Evolutionary conservation across 2,888 invertebrate genomes (phyloP), one percentile per base, ranked within the genome.

Genomic region (Achlya flavicornis): DNA sequence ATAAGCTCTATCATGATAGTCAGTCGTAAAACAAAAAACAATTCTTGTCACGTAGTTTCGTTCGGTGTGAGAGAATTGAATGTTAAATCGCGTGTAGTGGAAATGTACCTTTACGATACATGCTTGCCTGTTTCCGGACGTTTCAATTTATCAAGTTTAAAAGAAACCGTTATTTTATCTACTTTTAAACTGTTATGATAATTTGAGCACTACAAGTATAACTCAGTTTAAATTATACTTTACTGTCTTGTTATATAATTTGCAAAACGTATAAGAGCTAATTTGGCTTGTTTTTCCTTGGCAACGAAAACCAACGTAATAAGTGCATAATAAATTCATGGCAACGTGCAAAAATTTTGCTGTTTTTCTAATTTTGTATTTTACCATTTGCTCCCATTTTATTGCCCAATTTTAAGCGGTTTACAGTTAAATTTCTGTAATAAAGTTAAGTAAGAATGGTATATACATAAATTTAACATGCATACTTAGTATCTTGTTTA

Each of bases 21-120:
- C 46, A n/a, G 75, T 77, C 74, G 74, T 80, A 78, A 78, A 76
- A 64, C 58, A 62, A 65, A 26, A 69, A 53, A 69, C 59, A 46
- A 83, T 79, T 79, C 78, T 48, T 64, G 73, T 77, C 84, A 83
- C 84, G 83, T 83, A 76, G 48, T 64, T 61, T 66, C 61, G 61
- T 66, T 62, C 66, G 71, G 67, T 68, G 71, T 75, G 73, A 75
- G 16, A 73, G 74, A 72, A 81, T 79, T 76, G 78, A 77, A 78
- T 81, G 77, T 76, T 71, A 75, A 74, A 75, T 72, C 64, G 68
- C 66, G 63, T 73, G 73, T 73, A 75, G 73, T 75, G 64, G 71
- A 69, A 76, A 77, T 70, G 75, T 66, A 63, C 68, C 69, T 66
- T 65, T 66, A 64, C 66, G 58, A 68, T 61, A 69, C 70, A 67